A percentile compares a stretch with the other conserved stretches of the same genome.
Conservation (phyloP, 2,888 invertebrate genomes). For the Cactoblastis cactorum region DNA sequence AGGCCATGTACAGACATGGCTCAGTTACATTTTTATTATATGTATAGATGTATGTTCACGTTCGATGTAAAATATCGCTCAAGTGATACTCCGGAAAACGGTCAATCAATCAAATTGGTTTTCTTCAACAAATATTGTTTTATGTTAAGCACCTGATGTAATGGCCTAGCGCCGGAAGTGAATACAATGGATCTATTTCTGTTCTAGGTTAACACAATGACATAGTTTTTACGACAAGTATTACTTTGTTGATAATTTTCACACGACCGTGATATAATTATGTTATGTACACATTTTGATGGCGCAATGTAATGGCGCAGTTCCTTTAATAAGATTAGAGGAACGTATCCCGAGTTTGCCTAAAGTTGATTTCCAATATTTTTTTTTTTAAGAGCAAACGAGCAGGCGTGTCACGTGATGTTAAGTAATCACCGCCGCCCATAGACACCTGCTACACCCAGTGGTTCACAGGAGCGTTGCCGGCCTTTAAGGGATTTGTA, state of each 20-base stretch:
- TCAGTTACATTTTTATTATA: too few species aligned
- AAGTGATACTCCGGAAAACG: background rate
- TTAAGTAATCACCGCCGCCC: too few species aligned
- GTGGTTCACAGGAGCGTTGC: too few species aligned
- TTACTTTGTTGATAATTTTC: constrained; percentile 7
- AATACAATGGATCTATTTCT: constrained; percentile 10
- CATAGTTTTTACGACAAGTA: constrained; percentile 12
- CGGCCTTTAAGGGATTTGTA: too few species aligned
- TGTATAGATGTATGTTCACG: too few species aligned
- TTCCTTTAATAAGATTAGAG: background rate
- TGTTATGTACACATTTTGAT: constrained; percentile 9
- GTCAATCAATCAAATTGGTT: background rate
- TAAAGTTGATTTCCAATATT: too few species aligned
- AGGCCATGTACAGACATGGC: too few species aligned
- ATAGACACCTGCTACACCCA: too few species aligned
- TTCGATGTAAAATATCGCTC: background rate
- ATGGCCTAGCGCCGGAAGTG: background rate
- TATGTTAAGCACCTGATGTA: background rate
- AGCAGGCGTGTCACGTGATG: too few species aligned
- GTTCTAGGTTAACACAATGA: constrained; percentile 10
- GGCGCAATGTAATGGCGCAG: background rate
- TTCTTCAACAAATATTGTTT: background rate
- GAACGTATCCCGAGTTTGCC: too few species aligned
- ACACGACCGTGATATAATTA: too few species aligned
- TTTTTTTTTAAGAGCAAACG: too few species aligned